Percentiles rank a stretch among this genome's conserved stretches.
Evolutionary conservation across 2,888 invertebrate genomes (phyloP).

Genomic region (Dermolepida albohirtum): DNA sequence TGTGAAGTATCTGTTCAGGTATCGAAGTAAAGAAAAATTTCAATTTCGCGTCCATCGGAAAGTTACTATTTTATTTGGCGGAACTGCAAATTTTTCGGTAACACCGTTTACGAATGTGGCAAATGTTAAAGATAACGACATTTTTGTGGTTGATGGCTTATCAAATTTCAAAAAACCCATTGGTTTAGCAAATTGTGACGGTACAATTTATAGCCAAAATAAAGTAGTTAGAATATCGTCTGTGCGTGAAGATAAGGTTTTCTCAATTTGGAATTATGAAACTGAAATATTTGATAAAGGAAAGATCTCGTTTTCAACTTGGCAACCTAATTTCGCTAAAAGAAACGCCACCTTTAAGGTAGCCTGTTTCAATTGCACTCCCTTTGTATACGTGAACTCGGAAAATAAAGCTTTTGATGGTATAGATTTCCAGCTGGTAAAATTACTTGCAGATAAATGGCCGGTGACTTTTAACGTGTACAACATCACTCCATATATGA

Average conservation of each 20-base stretch:
- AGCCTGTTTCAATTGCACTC: constrained; percentile 30
- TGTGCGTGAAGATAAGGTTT: constrained; percentile 4
- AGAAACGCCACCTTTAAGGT: constrained; percentile 2
- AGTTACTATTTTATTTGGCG: constrained; percentile 5
- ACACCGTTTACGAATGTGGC: not conserved
- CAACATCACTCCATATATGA: constrained; percentile 11
- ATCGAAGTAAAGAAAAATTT: not conserved
- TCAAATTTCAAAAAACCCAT: not conserved
- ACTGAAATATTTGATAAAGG: not conserved
- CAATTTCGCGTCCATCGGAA: constrained; percentile 1
- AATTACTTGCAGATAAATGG: constrained; percentile 17
- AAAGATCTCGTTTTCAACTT: not conserved
- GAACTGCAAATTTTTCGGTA: constrained; percentile 1
- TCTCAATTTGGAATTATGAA: constrained; percentile 8
- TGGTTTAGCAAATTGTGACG: not conserved
- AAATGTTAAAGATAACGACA: constrained; percentile 31
- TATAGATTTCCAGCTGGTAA: constrained; percentile 26
- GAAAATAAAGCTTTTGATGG: constrained; percentile 27
- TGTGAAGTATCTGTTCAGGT: constrained; percentile 7
- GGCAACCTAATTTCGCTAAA: constrained; percentile 7
- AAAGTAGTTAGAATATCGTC: not conserved
- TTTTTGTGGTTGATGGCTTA: constrained; percentile 21
- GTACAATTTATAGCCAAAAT: not conserved
- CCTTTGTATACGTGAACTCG: constrained; percentile 22
- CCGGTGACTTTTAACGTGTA: constrained; percentile 22